Evolutionary conservation across 1,140 invertebrate genomes (phyloP), one percentile per base, ranked within the genome.

Genomic region (Drosophila paulistorum): DNA sequence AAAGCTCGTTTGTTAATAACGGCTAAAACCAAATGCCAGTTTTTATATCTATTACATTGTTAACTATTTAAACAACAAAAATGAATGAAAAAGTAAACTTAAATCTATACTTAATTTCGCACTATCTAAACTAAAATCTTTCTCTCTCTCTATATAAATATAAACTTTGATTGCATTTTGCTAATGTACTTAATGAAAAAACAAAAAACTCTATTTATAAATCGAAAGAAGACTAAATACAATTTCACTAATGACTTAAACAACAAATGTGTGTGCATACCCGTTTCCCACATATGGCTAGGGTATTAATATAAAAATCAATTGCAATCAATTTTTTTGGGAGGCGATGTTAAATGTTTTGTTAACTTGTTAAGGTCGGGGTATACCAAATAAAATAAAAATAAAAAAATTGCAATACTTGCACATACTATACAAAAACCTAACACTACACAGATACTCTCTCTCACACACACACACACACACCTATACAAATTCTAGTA

Each of bases 191-290:
- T 60, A 78, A 75, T 64, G 81, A 74, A 65, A 45, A 59, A 70
- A 70, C 64, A 64, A 68, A 81, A 77, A 74, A 76, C 78, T 82
- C 63, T 79, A 79, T 64, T 71, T 66, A 75, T 89, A 85, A 86
- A 89, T 86, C 78, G 76, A 83, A 87, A 74, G 73, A 87, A 87
- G 83, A 87, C 83, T 87, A 83, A 86, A 76, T 77, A 87, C 65
- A 69, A 86, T 74, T 82, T 87, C 83, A 83, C 76, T 89, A 87
- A 79, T 87, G 84, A 87, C 83, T 87, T 86, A 77, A 51, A 51
- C 45, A 51, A 51, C 45, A 51, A 51, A 20, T 11, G 17, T 17
- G 17, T 48, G 45, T 51, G 45, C 23, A 51, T 51, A 51, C 6
- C 30, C 30, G 30, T n/a, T n/a, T n/a, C n/a, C n/a, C n/a, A n/a